phyloP scores from a whole-genome alignment of 2,113 vertebrate genomes.

The Cromileptes altivelis region DNA sequence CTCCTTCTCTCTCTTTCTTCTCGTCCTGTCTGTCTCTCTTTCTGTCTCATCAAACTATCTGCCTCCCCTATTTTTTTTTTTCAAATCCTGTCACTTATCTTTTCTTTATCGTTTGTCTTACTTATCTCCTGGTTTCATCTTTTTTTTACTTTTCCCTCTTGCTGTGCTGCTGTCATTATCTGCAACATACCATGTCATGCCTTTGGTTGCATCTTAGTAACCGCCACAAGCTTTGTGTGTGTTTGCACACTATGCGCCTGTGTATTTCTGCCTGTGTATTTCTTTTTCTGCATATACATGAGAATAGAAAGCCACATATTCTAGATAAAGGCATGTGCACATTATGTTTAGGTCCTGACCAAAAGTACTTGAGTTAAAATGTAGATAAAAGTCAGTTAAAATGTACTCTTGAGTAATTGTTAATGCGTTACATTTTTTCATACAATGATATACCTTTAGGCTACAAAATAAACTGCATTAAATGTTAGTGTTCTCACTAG shows the following conservation, averaged over 20 bases:
- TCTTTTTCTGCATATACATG: background rate
- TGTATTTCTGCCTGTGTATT: background rate
- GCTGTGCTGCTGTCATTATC: constrained; percentile 49
- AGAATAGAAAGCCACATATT: too few species aligned
- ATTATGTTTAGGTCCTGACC: too few species aligned
- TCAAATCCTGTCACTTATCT: constrained; percentile 51
- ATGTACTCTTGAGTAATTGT: too few species aligned
- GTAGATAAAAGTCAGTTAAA: too few species aligned
- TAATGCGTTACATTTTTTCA: too few species aligned
- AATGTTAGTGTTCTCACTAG: too few species aligned
- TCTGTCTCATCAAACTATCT: constrained; percentile 58
- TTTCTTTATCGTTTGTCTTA: constrained; percentile 50
- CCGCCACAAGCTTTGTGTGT: constrained; percentile 22
- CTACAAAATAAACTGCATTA: too few species aligned
- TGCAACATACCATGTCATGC: constrained; percentile 42
- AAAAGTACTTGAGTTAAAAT: too few species aligned
- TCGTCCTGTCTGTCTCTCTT: constrained; percentile 39
- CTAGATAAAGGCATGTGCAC: too few species aligned
- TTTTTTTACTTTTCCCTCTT: constrained; percentile 24
- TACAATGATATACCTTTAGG: too few species aligned
- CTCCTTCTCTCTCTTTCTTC: constrained; percentile 35
- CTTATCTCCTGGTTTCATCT: constrained; percentile 49
- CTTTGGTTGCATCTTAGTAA: constrained; percentile 38
- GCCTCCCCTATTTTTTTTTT: constrained; percentile 8
- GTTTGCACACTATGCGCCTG: background rate